These are phyloP conservation scores for Callionymus lyra DNA, from an alignment of 2,113 vertebrate species.

Conservation along the genomic window DNA sequence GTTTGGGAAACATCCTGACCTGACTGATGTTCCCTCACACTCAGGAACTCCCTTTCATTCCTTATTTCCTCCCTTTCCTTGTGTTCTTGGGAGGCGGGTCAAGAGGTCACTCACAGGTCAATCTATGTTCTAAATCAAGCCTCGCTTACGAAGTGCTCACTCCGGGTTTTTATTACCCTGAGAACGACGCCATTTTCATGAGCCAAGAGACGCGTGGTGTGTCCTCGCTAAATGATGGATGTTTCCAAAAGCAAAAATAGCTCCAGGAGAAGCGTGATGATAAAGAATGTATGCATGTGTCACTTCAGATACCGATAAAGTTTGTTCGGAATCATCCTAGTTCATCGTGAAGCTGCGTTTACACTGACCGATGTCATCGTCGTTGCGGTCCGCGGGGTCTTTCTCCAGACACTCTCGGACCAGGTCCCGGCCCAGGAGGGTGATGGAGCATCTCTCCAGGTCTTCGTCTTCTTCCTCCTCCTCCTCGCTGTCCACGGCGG, in stretches of 20 bases:
- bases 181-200: too few species aligned
- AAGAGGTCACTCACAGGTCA: neutral
- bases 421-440: constrained; percentile 81
- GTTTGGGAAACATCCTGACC: constrained; percentile 26
- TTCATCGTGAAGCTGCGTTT: too few species aligned
- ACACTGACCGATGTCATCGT: constrained; percentile 86
- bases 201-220: neutral
- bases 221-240: constrained; percentile 22
- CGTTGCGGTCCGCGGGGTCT: constrained; percentile 87
- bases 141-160: too few species aligned
- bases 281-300: too few species aligned
- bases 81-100: constrained; percentile 1
- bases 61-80: neutral
- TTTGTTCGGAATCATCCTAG: too few species aligned
- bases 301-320: too few species aligned
- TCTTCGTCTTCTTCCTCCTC: constrained; percentile 97
- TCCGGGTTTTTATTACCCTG: too few species aligned
- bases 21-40: constrained; percentile 1
- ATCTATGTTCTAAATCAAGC: too few species aligned
- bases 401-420: constrained; percentile 96
- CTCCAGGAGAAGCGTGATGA: neutral
- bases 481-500: constrained; percentile 93
- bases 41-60: constrained; percentile 6
- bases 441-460: constrained; percentile 83
- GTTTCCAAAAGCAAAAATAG: neutral